Base-by-base conservation (phyloP, 2,888 invertebrate species). In the Watsonalla binaria region DNA sequence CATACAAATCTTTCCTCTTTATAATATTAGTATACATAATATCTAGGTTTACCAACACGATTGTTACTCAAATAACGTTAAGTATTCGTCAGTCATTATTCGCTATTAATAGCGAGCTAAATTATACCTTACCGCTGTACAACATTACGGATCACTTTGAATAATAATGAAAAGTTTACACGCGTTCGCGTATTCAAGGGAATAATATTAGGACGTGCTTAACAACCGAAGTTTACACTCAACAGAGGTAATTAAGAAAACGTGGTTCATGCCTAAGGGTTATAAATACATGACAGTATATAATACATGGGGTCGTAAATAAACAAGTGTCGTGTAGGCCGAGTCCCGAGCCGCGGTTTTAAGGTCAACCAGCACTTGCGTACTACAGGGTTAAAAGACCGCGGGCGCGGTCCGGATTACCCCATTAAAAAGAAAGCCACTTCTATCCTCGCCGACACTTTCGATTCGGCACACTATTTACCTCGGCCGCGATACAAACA, bases 361-460 rank as follows among this genome's bases (percentile, higher is more conserved):
- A 86, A 86, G 86, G 84, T 85, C 86, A 82, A 82, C 75, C 74
- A 76, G 79, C 78, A 81, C 79, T 81, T 76, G 78, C 75, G 78
- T 80, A 76, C 72, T 74, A 74, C 70, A 76, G 80, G 79, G 76
- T 80, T 78, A 76, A 74, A 76, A 79, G 76, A 74, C 76, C 76
- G 82, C 85, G 84, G 84, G 84, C 84, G 86, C 81, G 80, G 80
- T 70, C 77, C 76, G 77, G 75, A 76, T 80, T 69, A 81, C 74
- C 74, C 76, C 72, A 76, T 79, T 77, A 79, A 70, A 72, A 74
- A 70, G 68, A 74, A 73, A 75, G 70, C 67, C 71, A 78, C 71
- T 73, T 72, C 74, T 75, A 78, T 76, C 72, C 73, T 76, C 59
- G 66, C 69, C 65, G 63, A 71, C 70, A 68, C 61, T 62, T 53